Conservation (phyloP, 2,797 vertebrate species). For the Oreortyx pictus region DNA sequence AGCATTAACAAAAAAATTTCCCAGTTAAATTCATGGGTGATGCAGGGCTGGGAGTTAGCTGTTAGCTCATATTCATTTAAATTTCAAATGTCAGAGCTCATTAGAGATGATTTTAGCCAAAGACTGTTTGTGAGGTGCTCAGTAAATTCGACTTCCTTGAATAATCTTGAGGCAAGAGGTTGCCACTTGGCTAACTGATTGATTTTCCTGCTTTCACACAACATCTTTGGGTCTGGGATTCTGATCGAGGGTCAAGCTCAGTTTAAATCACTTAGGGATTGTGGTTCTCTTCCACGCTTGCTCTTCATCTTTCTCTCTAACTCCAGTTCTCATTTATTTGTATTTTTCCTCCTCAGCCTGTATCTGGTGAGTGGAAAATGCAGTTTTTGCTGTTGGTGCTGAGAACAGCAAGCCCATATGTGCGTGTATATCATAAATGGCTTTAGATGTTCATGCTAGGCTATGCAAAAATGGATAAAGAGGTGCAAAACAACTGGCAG, state of each 20-base stretch:
- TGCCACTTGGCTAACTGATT: conserved; percentile 60
- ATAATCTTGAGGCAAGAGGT: conserved; percentile 76
- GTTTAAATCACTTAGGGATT: conserved; percentile 55
- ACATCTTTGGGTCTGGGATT: conserved; percentile 25
- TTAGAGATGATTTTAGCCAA: conserved; percentile 82
- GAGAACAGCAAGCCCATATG: background rate
- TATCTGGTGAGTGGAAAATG: background rate
- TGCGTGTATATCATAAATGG: no score
- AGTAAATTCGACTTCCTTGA: conserved; percentile 76
- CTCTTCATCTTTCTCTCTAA: background rate
- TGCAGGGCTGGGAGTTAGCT: conserved; percentile 77
- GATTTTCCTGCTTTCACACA: conserved; percentile 69
- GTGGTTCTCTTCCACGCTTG: background rate
- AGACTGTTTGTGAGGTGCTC: conserved; percentile 72
- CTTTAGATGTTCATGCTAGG: background rate
- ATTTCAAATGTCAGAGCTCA: conserved; percentile 80
- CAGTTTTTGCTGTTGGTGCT: background rate
- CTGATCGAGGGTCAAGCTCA: conserved; percentile 33
- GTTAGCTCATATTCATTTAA: conserved; percentile 75
- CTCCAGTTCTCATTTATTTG: background rate
- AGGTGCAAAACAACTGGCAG: background rate
- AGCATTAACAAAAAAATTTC: conserved; percentile 76
- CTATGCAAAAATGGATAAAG: background rate
- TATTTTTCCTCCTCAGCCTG: background rate
- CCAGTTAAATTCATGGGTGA: conserved; percentile 80